Base-by-base conservation (phyloP, 2,113 vertebrate genomes). In the Argyrosomus japonicus region DNA sequence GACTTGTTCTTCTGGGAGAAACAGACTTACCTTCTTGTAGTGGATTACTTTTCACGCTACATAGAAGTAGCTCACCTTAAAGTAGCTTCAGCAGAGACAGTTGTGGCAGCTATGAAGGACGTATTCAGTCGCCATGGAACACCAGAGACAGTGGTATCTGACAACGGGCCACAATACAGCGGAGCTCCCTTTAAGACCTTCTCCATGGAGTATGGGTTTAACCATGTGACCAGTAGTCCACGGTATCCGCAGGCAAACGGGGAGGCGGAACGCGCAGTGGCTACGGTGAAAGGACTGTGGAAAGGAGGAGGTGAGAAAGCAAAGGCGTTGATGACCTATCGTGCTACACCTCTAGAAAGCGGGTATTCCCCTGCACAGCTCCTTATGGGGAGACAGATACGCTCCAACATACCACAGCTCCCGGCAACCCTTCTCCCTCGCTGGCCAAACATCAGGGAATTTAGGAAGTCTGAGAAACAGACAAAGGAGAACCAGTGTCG, bases 1-100 rank as follows among this genome's bases (percentile, higher is more conserved):
- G 65, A 69, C 14, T 19, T 69, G 1, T 78, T 61, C 6, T 36
- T 61, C 15, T 62, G 76, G 45, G 64, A 70, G 15, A 50, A 69
- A 32, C 14, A 78, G 7, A 36, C 27, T 18, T 60, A 69, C 14
- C 19, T 78, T 10, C 11, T 69, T 6, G 17, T 69, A 1, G 13
- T 40, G 11, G 47, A 64, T 3, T 64, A 43, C 15, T 64, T 75
- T 21, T 64, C 60, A 48, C 13, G 14, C 7, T 63, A 64, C 29
- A 62, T 25, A 18, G 29, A 75, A 1, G 47, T 64, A 2, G 32
- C 69, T 0, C 36, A 45, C 6, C 67, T 51, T 9, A 11, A 19
- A 11, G 13, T 57, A 4, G 54, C 11, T 6, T 15, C 43, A 6
- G 69, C 8, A 14, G 23, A 19, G 9, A 58, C 32, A 8, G 54